These are phyloP conservation scores for Platyrinchus mystaceus DNA, from an alignment of 2,797 vertebrate species.

Conservation along the genomic window DNA sequence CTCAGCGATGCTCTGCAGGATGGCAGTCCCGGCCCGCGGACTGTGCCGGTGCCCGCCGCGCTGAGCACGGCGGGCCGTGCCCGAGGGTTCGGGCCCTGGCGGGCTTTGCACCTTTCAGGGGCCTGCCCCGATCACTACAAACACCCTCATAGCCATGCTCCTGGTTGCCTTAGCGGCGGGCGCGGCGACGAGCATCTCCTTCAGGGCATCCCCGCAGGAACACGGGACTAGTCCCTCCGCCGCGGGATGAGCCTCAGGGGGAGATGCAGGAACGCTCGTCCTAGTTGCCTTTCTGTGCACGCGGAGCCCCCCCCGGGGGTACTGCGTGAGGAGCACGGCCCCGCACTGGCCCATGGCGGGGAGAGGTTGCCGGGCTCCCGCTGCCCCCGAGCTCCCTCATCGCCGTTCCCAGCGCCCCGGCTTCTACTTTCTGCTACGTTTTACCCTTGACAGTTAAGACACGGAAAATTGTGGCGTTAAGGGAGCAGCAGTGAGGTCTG, in stretches of 20 bases:
- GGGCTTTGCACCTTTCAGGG: not conserved
- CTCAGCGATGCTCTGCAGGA: not conserved
- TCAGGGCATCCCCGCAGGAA: rapidly evolving
- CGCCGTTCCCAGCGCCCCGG: rapidly evolving
- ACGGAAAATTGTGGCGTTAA: not conserved
- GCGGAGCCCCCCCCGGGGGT: not conserved
- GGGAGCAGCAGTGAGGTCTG: not conserved
- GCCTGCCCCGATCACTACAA: not conserved
- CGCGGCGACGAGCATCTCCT: not conserved
- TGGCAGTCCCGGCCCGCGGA: no score
- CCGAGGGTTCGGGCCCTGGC: not conserved
- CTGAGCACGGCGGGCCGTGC: not conserved
- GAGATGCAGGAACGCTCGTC: not conserved
- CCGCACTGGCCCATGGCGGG: rapidly evolving
- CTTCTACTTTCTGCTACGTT: not conserved
- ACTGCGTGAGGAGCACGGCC: not conserved
- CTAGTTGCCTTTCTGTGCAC: not conserved
- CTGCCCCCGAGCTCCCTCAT: not conserved
- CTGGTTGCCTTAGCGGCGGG: not conserved
- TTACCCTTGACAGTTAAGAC: not conserved
- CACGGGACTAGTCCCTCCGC: rapidly evolving
- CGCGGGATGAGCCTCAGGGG: rapidly evolving
- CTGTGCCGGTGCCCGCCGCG: rapidly evolving
- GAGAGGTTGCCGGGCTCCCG: no score
- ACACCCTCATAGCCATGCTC: no score